A percentile compares a stretch with the other conserved stretches of the same genome.
phyloP scores from a whole-genome alignment of 2,797 vertebrate species.

The Coregonus suidteri region DNA sequence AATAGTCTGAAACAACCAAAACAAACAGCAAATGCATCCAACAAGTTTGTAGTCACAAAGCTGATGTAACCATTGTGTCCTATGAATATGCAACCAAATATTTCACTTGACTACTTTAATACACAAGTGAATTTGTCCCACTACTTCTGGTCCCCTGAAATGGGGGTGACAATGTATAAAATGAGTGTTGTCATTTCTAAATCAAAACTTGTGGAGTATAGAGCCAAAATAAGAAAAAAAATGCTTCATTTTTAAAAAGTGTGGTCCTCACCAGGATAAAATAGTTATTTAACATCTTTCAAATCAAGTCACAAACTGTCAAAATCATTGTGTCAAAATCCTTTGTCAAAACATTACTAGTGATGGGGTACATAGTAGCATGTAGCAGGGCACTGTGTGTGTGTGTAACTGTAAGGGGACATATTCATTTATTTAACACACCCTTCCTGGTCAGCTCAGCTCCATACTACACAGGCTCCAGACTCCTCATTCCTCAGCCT shows the following conservation, averaged over 20 bases:
- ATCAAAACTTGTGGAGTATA: background rate
- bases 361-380: background rate
- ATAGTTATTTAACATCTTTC: background rate
- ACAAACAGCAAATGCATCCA: too few species aligned
- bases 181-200: too few species aligned
- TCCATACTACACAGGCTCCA: conserved; percentile 1
- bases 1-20: too few species aligned
- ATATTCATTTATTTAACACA: background rate
- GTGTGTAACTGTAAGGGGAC: conserved; percentile 23
- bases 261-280: background rate
- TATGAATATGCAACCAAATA: too few species aligned
- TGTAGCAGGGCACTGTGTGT: background rate
- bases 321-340: background rate
- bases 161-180: too few species aligned
- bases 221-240: background rate
- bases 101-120: too few species aligned
- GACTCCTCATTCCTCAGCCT: conserved; percentile 38
- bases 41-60: too few species aligned
- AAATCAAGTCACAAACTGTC: background rate
- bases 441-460: conserved; percentile 10
- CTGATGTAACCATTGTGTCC: too few species aligned
- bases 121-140: too few species aligned
- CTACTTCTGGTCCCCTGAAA: too few species aligned
- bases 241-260: background rate
- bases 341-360: conserved; percentile 35